These are phyloP conservation scores for Glossosoma conforme DNA, from an alignment of 1,140 invertebrate species.

Conservation along the genomic window DNA sequence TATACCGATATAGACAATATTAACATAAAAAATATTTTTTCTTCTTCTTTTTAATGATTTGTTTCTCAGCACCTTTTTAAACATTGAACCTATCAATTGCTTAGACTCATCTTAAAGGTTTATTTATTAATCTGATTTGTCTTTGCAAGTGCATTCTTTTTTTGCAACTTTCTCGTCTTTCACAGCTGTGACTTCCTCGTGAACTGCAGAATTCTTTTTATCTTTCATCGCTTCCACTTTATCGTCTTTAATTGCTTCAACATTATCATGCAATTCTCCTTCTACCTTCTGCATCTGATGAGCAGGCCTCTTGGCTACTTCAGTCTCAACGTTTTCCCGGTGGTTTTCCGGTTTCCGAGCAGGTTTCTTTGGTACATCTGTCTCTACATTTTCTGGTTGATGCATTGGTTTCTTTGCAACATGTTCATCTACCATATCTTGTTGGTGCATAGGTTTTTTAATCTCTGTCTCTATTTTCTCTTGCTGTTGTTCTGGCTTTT, in stretches of 20 bases:
- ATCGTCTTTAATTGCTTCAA: background rate
- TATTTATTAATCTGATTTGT: conserved; percentile 10
- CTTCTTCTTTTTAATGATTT: background rate
- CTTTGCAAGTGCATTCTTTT: conserved; percentile 20
- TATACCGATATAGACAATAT: background rate
- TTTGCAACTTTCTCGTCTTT: conserved; percentile 8
- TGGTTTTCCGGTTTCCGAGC: too few species aligned
- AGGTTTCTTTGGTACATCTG: too few species aligned
- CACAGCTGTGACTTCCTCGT: background rate
- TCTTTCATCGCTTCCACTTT: background rate
- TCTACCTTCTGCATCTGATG: background rate
- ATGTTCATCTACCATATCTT: too few species aligned
- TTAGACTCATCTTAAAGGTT: background rate
- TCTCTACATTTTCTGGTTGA: too few species aligned
- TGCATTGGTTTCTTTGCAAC: too few species aligned
- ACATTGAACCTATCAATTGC: background rate
- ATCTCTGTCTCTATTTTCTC: too few species aligned
- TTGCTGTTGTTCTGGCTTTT: too few species aligned
- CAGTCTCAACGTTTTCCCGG: background rate
- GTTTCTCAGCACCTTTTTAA: too few species aligned
- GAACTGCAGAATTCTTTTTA: background rate
- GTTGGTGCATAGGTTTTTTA: too few species aligned
- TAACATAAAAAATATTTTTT: background rate
- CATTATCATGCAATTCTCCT: background rate
- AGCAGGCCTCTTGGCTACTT: background rate